Percentiles rank a stretch among this genome's conserved stretches.
Conservation (phyloP, 2,888 invertebrate species). For the Callosobruchus maculatus region DNA sequence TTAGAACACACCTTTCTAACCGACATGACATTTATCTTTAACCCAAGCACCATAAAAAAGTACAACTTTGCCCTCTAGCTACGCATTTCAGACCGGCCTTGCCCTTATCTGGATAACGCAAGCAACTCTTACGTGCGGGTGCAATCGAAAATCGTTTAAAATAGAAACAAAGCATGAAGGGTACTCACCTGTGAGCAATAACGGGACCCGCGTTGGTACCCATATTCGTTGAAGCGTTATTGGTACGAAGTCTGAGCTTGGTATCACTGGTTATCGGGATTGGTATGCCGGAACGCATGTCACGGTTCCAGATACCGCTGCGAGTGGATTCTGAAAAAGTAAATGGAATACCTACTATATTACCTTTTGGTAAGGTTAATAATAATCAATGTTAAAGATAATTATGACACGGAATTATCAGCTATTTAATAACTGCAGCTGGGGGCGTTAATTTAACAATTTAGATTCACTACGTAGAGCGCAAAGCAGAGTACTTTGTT, state of each 20-base stretch:
- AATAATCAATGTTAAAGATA: too few relatives aligned
- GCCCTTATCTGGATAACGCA: neutral
- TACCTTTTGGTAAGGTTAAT: too few relatives aligned
- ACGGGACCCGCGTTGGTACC: constrained; percentile 24
- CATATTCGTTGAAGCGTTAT: constrained; percentile 11
- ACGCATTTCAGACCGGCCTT: constrained; percentile 2
- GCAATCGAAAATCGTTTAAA: constrained; percentile 3
- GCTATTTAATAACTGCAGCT: too few relatives aligned
- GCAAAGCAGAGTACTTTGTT: too few relatives aligned
- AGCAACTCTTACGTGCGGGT: neutral
- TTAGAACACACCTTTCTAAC: too few relatives aligned
- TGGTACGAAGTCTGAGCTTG: constrained; percentile 31
- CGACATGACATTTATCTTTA: too few relatives aligned
- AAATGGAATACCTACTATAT: neutral
- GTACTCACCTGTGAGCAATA: constrained; percentile 31
- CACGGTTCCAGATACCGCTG: constrained; percentile 35
- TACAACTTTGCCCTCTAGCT: neutral
- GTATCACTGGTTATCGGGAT: constrained; percentile 36
- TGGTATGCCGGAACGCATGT: constrained; percentile 45
- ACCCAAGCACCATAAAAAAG: too few relatives aligned
- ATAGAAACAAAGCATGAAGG: neutral
- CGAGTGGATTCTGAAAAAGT: constrained; percentile 28
- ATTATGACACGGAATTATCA: too few relatives aligned
- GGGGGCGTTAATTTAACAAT: too few relatives aligned
- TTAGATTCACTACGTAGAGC: too few relatives aligned